phyloP scores from a whole-genome alignment of 1,140 invertebrate species.

The Apolygus lucorum region DNA sequence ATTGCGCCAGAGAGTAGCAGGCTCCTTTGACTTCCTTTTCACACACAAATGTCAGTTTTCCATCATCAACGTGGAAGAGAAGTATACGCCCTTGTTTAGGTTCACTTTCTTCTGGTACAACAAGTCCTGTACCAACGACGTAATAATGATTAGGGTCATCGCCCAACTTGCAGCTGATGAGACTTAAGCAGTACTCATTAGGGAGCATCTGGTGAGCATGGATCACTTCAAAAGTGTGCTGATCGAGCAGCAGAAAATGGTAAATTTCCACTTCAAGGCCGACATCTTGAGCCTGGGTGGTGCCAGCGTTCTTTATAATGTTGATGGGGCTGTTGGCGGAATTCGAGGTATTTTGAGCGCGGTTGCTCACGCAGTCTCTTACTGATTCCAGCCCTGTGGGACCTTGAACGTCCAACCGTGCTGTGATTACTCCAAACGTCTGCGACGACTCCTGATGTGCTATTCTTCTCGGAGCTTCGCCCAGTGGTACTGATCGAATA shows the following conservation, averaged over 20 bases:
- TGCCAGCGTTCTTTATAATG: constrained; percentile 39
- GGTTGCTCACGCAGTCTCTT: constrained; percentile 67
- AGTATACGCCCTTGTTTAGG: constrained; percentile 82
- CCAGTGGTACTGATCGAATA: constrained; percentile 86
- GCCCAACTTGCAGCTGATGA: constrained; percentile 82
- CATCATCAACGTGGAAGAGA: constrained; percentile 85
- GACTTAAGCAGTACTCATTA: constrained; percentile 78
- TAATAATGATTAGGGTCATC: constrained; percentile 89
- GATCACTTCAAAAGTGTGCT: constrained; percentile 94
- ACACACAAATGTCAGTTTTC: constrained; percentile 78
- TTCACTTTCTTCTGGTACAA: constrained; percentile 91
- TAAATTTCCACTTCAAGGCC: constrained; percentile 86
- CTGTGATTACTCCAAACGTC: constrained; percentile 90
- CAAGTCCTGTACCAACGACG: constrained; percentile 86
- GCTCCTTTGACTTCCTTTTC: constrained; percentile 96
- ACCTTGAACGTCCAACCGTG: constrained; percentile 77
- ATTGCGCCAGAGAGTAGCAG: constrained; percentile 83
- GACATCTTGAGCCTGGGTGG: constrained; percentile 45
- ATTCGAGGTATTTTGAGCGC: constrained; percentile 50
- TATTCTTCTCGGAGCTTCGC: constrained; percentile 87
- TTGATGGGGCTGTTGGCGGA: constrained; percentile 42
- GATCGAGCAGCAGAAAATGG: constrained; percentile 87
- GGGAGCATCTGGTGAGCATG: constrained; percentile 85
- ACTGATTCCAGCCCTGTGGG: constrained; percentile 54
- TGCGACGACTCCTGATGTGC: constrained; percentile 90